These are phyloP conservation scores for Dascillus cervinus DNA, from an alignment of 2,888 invertebrate species.

Conservation along the genomic window DNA sequence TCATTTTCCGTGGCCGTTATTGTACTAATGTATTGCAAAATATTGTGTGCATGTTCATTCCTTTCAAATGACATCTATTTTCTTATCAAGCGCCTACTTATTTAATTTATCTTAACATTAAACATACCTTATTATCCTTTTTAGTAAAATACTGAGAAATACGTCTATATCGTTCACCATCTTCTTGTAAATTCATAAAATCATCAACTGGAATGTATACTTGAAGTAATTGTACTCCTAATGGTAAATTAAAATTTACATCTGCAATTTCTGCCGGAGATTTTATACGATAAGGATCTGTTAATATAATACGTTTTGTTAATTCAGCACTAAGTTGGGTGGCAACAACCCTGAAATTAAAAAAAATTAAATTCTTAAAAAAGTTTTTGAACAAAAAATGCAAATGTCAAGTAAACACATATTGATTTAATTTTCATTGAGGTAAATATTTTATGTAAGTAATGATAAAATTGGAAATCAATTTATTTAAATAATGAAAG, in stretches of 20 bases:
- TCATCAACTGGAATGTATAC: slow-evolving; percentile 65
- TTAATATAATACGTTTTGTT: slow-evolving; percentile 71
- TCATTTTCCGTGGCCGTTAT: no score
- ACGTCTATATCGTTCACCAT: slow-evolving; percentile 34
- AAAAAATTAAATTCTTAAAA: neutral
- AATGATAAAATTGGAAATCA: slow-evolving; percentile 4
- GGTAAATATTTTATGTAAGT: slow-evolving; percentile 2
- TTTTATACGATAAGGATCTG: slow-evolving; percentile 78
- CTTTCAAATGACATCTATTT: no score
- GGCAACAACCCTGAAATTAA: slow-evolving; percentile 62
- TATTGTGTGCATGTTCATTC: no score
- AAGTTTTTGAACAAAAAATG: neutral
- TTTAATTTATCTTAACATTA: no score
- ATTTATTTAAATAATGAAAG: slow-evolving; percentile 6
- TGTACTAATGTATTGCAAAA: no score
- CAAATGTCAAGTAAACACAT: neutral
- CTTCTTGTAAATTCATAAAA: slow-evolving; percentile 46
- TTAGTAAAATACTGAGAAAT: no score
- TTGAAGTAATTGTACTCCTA: slow-evolving; percentile 71
- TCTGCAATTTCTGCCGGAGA: slow-evolving; percentile 65
- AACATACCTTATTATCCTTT: no score
- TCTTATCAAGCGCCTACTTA: no score
- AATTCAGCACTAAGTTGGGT: slow-evolving; percentile 67
- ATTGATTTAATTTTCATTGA: slow-evolving; percentile 3
- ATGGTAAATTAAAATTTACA: slow-evolving; percentile 64